Conservation (phyloP, 1,140 invertebrate species). For the Plectrocnemia conspersa region DNA sequence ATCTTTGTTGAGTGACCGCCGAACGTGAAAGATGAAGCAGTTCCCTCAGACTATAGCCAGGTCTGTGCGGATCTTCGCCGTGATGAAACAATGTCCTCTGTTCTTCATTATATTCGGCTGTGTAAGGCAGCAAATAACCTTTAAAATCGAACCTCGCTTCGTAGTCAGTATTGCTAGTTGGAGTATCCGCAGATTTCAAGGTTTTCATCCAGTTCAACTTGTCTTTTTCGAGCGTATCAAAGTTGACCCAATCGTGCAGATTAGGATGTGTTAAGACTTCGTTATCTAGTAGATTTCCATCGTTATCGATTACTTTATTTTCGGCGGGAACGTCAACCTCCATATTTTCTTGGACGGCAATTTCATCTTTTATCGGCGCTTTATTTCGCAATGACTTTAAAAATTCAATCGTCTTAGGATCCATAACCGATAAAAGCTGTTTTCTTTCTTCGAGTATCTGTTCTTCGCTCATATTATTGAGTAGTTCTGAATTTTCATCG, state of each 20-base stretch:
- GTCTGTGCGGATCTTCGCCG: conserved; percentile 83
- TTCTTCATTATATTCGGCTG: conserved; percentile 55
- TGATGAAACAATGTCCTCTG: conserved; percentile 76
- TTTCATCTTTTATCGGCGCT: conserved; percentile 26
- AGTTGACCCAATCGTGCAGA: conserved; percentile 72
- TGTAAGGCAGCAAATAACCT: conserved; percentile 65
- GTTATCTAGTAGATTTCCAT: conserved; percentile 47
- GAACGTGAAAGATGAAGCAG: conserved; percentile 68
- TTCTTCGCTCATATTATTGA: conserved; percentile 64
- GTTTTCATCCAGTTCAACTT: conserved; percentile 83
- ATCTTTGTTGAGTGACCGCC: conserved; percentile 72
- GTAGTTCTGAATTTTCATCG: conserved; percentile 63
- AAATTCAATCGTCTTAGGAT: conserved; percentile 63
- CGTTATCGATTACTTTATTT: conserved; percentile 35
- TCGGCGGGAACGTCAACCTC: conserved; percentile 22
- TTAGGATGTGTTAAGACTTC: conserved; percentile 59
- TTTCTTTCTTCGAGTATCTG: conserved; percentile 73
- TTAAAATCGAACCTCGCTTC: conserved; percentile 67
- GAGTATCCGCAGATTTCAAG: conserved; percentile 50
- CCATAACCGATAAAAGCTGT: conserved; percentile 60
- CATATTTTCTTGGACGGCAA: conserved; percentile 38
- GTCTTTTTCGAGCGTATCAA: conserved; percentile 73
- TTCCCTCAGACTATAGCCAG: conserved; percentile 85
- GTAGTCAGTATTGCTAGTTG: conserved; percentile 55
- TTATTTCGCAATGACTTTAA: conserved; percentile 55